phyloP scores from a whole-genome alignment of 1,140 invertebrate genomes.

The Heliconius melpomene region DNA sequence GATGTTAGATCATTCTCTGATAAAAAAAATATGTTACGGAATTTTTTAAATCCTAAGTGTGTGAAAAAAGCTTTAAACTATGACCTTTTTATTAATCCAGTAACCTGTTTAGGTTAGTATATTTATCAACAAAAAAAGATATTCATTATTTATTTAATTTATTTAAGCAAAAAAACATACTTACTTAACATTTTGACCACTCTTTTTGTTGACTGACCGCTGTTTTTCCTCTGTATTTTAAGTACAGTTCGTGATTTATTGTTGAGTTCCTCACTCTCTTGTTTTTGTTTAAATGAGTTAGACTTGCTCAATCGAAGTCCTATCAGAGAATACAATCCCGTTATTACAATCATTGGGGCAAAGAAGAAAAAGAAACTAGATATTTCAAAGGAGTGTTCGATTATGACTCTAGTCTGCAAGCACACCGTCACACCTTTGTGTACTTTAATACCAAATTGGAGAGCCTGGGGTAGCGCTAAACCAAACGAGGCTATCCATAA shows the following conservation, averaged over 20 bases:
- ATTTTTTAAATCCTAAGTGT: no score
- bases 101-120: no score
- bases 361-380: conserved; percentile 93
- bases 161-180: conserved; percentile 34
- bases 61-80: no score
- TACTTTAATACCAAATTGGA: neutral
- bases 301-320: conserved; percentile 87
- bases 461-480: conserved; percentile 88
- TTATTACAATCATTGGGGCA: conserved; percentile 92
- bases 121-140: no score
- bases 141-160: neutral
- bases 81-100: no score
- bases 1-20: no score
- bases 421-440: conserved; percentile 73
- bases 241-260: conserved; percentile 48
- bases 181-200: conserved; percentile 83
- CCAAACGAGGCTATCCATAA: conserved; percentile 87
- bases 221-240: conserved; percentile 64
- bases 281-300: conserved; percentile 79
- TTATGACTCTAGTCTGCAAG: conserved; percentile 83
- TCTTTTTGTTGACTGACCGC: conserved; percentile 77
- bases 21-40: no score
- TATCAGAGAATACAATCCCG: conserved; percentile 91
- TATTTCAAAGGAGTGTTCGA: conserved; percentile 90
- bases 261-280: conserved; percentile 47